Percentiles rank a stretch among this genome's conserved stretches.
phyloP scores from a whole-genome alignment of 2,888 invertebrate species.

The Sepiola atlantica region DNA sequence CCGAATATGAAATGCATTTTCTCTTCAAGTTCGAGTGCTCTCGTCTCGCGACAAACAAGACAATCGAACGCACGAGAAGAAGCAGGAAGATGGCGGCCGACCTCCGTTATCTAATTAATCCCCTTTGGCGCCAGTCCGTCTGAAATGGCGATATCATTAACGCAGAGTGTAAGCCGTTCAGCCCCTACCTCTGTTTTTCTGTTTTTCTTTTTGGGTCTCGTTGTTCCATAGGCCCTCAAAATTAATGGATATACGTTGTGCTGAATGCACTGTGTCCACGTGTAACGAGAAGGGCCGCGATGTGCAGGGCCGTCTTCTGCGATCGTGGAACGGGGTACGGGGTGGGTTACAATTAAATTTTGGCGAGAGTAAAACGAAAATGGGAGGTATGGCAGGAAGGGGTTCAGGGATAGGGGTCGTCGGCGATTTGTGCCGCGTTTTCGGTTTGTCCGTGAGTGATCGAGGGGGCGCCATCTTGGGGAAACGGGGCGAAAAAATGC shows the following conservation, averaged over 20 bases:
- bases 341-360: background rate
- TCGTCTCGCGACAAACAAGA: background rate
- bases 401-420: background rate
- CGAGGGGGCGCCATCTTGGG: background rate
- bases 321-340: background rate
- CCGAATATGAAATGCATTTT: background rate
- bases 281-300: background rate
- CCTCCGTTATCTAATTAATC: background rate
- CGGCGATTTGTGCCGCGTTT: background rate
- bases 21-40: background rate
- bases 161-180: background rate
- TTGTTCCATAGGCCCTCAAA: background rate
- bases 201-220: background rate
- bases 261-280: background rate
- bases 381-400: background rate
- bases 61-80: background rate
- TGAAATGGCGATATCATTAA: conserved; percentile 32
- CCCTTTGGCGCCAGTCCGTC: background rate
- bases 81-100: background rate
- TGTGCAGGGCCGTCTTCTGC: background rate
- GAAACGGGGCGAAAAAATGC: background rate
- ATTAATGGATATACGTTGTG: conserved; percentile 9
- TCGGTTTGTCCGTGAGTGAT: background rate
- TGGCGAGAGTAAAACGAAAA: background rate
- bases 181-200: no score